Evolutionary conservation across 2,888 invertebrate genomes (phyloP).

Genomic region (Rhagophthalmus giganteus): DNA sequence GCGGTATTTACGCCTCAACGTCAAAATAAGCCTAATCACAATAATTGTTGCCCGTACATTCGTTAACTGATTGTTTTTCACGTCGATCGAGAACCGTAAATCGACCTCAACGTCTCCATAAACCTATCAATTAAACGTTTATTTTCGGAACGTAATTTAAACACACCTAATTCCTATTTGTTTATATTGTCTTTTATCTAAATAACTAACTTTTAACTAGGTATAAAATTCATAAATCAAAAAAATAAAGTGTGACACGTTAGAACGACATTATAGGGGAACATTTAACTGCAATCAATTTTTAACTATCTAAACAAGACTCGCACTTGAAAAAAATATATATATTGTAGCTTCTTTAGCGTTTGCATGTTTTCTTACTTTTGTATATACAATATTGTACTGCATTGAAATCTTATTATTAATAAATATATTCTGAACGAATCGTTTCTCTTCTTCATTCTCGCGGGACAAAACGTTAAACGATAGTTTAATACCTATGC

Average conservation of each 20-base stretch:
- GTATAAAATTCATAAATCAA: neutral
- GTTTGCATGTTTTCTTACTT: constrained; percentile 44
- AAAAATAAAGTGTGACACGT: neutral
- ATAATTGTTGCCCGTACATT: no score
- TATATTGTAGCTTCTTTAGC: constrained; percentile 28
- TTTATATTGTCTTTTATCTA: no score
- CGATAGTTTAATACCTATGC: neutral
- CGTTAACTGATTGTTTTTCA: no score
- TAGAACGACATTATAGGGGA: neutral
- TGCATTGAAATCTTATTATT: constrained; percentile 17
- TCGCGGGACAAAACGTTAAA: neutral
- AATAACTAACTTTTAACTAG: no score
- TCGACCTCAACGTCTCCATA: no score
- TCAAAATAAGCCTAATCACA: no score
- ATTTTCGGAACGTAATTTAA: no score
- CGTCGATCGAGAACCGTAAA: no score
- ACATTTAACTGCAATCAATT: constrained; percentile 6
- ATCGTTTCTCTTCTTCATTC: neutral
- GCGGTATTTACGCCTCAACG: no score
- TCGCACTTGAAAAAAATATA: no score
- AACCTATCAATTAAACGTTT: no score
- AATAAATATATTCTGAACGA: constrained; percentile 15
- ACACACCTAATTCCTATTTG: no score
- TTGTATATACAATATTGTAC: constrained; percentile 39
- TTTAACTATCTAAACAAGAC: constrained; percentile 3